Conservation (phyloP, 2,888 invertebrate species). For the Agrotis puta region DNA sequence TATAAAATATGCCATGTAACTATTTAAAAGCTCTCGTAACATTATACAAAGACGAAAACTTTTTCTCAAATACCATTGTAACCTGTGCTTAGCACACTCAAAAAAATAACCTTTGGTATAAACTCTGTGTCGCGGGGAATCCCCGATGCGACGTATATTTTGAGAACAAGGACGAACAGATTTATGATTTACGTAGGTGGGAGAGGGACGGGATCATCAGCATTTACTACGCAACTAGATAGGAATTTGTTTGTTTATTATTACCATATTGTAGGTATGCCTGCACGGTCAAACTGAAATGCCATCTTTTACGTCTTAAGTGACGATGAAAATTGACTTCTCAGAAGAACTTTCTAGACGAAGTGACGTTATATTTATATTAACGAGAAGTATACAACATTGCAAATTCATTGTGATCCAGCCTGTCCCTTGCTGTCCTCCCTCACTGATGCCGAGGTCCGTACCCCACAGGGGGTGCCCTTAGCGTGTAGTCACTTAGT, state of each 20-base stretch:
- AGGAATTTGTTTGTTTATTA: neutral
- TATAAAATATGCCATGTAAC: too few relatives aligned
- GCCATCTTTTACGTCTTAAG: neutral
- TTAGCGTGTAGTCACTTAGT: too few relatives aligned
- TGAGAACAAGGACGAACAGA: slow-evolving; percentile 33
- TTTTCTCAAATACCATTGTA: neutral
- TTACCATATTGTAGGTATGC: neutral
- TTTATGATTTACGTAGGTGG: neutral
- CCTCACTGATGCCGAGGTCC: too few relatives aligned
- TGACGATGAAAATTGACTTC: neutral
- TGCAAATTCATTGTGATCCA: too few relatives aligned
- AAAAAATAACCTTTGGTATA: neutral
- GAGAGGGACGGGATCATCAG: slow-evolving; percentile 33
- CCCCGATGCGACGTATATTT: slow-evolving; percentile 9
- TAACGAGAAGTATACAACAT: too few relatives aligned
- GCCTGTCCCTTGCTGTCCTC: too few relatives aligned
- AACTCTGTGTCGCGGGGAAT: slow-evolving; percentile 41
- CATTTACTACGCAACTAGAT: slow-evolving; percentile 2
- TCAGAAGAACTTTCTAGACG: neutral
- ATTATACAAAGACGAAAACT: neutral
- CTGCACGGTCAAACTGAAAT: neutral
- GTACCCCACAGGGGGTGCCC: too few relatives aligned
- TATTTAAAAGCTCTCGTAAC: too few relatives aligned
- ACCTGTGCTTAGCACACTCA: neutral
- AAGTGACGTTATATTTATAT: neutral